phyloP scores from a whole-genome alignment of 2,797 vertebrate genomes.

The Takifugu ocellatus region DNA sequence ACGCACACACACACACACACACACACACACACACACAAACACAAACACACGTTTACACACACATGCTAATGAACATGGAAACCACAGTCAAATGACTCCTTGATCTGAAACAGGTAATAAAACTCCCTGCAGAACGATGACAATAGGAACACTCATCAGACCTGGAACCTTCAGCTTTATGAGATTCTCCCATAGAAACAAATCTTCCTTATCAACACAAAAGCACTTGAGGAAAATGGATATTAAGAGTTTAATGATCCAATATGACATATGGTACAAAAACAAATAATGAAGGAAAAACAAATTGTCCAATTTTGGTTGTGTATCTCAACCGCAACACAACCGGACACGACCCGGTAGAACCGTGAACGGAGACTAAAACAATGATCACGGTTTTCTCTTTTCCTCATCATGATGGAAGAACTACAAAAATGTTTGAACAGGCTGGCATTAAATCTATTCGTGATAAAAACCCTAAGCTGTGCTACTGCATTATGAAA shows the following conservation, averaged over 20 bases:
- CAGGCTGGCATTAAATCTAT: too few species aligned
- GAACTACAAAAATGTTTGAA: too few species aligned
- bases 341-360: too few species aligned
- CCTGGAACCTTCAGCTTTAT: slow-evolving; percentile 14
- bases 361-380: too few species aligned
- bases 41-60: neutral
- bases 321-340: too few species aligned
- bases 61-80: neutral
- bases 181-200: slow-evolving; percentile 16
- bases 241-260: slow-evolving; percentile 36
- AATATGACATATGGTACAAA: too few species aligned
- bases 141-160: slow-evolving; percentile 18
- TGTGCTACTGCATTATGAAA: too few species aligned
- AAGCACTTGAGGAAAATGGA: slow-evolving; percentile 14
- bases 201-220: neutral
- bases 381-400: too few species aligned
- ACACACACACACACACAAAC: neutral
- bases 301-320: too few species aligned
- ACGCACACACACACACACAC: slow-evolving; percentile 4
- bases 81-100: neutral
- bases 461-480: too few species aligned
- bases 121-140: slow-evolving; percentile 3
- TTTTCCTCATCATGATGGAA: too few species aligned
- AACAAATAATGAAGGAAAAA: too few species aligned
- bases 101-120: neutral